Conservation (phyloP, 1,140 invertebrate genomes). For the Bombyx mandarina region DNA sequence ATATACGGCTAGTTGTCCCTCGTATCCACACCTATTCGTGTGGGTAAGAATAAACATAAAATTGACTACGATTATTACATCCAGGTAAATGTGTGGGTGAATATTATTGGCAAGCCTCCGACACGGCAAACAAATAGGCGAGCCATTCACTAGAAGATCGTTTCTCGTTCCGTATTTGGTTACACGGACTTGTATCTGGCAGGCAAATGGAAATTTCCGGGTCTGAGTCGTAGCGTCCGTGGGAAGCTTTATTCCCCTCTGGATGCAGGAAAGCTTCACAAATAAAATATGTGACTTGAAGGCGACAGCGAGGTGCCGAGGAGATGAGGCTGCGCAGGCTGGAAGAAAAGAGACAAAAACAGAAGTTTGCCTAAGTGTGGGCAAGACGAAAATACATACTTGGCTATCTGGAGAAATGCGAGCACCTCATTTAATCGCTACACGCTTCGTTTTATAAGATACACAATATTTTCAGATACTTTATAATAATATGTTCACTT, state of each 20-base stretch:
- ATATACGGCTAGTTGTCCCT: constrained; percentile 24
- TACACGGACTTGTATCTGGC: constrained; percentile 12
- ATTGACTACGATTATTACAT: constrained; percentile 49
- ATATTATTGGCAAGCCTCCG: constrained; percentile 62
- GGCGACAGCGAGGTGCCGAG: constrained; percentile 62
- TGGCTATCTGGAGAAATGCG: constrained; percentile 68
- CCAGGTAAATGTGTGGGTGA: constrained; percentile 56
- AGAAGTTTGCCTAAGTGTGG: constrained; percentile 19
- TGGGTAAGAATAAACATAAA: constrained; percentile 47
- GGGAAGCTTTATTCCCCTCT: constrained; percentile 52
- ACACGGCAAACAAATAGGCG: constrained; percentile 42
- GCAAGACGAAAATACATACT: constrained; percentile 31
- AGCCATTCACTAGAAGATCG: constrained; percentile 34
- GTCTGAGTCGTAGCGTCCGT: constrained; percentile 31
- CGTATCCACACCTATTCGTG: constrained; percentile 25
- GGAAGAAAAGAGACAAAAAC: constrained; percentile 28
- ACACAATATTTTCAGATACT: constrained; percentile 50
- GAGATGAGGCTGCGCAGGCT: constrained; percentile 60
- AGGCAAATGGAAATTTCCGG: constrained; percentile 12
- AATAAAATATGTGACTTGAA: constrained; percentile 71
- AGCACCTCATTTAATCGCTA: constrained; percentile 70
- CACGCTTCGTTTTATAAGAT: constrained; percentile 62
- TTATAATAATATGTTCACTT: constrained; percentile 17
- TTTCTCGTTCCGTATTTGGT: constrained; percentile 13
- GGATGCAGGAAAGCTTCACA: constrained; percentile 67